Evolutionary conservation across 2,888 invertebrate genomes (phyloP).

Genomic region (Volucella inanis): DNA sequence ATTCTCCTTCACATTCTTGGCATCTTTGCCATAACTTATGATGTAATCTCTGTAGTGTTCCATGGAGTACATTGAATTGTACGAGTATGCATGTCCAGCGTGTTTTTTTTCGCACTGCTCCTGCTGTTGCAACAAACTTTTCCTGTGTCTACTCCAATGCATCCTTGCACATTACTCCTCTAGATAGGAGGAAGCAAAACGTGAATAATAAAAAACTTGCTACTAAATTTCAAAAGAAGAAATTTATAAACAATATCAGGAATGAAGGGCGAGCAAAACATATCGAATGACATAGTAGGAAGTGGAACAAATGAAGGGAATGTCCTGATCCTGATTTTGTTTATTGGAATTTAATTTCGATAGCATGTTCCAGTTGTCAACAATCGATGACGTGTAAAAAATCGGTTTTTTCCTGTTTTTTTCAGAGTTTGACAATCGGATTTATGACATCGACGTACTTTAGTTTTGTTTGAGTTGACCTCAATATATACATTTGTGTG

Average conservation of each 20-base stretch:
- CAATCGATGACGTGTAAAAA: conserved; percentile 48
- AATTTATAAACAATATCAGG: conserved; percentile 60
- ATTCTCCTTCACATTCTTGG: conserved; percentile 55
- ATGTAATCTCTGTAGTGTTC: conserved; percentile 43
- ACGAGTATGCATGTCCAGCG: conserved; percentile 11
- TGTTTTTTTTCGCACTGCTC: conserved; percentile 29
- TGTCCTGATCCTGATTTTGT: conserved; percentile 41
- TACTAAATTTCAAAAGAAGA: neutral
- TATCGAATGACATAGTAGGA: conserved; percentile 11
- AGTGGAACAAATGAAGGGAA: conserved; percentile 2
- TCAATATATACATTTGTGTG: too few relatives aligned
- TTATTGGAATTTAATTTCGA: conserved; percentile 70
- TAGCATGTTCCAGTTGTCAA: conserved; percentile 37
- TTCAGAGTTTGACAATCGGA: conserved; percentile 19
- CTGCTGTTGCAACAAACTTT: conserved; percentile 34
- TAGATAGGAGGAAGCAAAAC: conserved; percentile 9
- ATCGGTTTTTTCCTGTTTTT: conserved; percentile 24
- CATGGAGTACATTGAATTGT: conserved; percentile 46
- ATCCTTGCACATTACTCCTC: conserved; percentile 22
- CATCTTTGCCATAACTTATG: conserved; percentile 65
- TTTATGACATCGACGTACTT: conserved; percentile 31
- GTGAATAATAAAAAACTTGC: too few relatives aligned
- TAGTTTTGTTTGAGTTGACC: neutral
- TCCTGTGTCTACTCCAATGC: conserved; percentile 30
- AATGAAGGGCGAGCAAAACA: conserved; percentile 5